Conservation (phyloP, 2,888 invertebrate genomes). For the Tillus elongatus region DNA sequence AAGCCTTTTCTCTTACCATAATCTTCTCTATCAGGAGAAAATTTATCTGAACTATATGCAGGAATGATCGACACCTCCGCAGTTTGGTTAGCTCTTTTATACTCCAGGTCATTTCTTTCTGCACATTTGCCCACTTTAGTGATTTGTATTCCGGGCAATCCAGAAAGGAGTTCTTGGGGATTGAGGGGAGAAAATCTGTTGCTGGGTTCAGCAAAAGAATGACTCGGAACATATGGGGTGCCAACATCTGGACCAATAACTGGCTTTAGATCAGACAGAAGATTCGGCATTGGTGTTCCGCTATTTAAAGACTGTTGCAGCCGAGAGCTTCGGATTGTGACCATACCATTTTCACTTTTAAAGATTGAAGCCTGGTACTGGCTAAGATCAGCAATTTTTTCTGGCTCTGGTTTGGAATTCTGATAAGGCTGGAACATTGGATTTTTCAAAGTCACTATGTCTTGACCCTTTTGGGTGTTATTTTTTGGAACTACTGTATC, state of each 20-base stretch:
- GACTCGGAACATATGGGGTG: conserved; percentile 18
- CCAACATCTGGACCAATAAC: conserved; percentile 27
- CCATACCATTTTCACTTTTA: conserved; percentile 70
- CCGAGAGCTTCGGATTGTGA: conserved; percentile 70
- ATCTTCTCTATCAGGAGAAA: too few species aligned
- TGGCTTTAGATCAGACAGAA: conserved; percentile 30
- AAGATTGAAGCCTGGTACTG: conserved; percentile 57
- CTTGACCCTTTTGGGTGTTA: conserved; percentile 33
- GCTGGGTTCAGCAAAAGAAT: conserved; percentile 16
- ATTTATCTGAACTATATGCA: conserved; percentile 32
- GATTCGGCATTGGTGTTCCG: conserved; percentile 25
- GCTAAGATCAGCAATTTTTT: conserved; percentile 20
- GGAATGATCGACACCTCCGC: conserved; percentile 41
- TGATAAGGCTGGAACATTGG: conserved; percentile 55
- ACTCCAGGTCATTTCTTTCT: conserved; percentile 25
- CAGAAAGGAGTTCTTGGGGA: conserved; percentile 39
- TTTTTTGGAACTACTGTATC: conserved; percentile 13
- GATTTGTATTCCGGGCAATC: conserved; percentile 41
- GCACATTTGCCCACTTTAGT: conserved; percentile 38
- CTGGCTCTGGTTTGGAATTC: conserved; percentile 35
- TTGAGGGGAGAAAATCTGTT: conserved; percentile 29
- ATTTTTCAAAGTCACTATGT: conserved; percentile 70
- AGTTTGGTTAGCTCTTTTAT: conserved; percentile 32
- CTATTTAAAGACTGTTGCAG: conserved; percentile 38
- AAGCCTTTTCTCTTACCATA: conserved; percentile 40